Evolutionary conservation across 2,113 vertebrate species (phyloP).

Genomic region (Spea multiplicata): DNA sequence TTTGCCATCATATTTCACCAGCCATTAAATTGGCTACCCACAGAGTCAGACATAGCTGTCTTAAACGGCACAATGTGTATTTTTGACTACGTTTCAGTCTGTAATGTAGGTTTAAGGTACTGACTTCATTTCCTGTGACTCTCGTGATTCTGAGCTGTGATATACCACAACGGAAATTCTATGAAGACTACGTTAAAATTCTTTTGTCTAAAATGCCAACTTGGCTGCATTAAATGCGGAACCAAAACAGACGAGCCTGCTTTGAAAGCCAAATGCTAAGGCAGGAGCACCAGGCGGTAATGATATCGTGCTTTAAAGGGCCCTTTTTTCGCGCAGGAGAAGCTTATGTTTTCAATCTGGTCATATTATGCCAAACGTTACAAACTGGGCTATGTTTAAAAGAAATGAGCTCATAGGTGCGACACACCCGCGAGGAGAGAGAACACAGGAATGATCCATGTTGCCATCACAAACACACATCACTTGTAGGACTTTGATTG

Average conservation of each 20-base stretch:
- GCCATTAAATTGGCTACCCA: not conserved
- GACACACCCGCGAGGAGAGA: no score
- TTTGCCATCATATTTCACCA: not conserved
- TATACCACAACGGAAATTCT: constrained; percentile 37
- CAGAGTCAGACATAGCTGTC: not conserved
- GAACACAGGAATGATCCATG: no score
- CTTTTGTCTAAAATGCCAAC: constrained; percentile 5
- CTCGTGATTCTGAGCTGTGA: constrained; percentile 39
- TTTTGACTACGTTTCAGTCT: not conserved
- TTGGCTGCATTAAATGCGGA: not conserved
- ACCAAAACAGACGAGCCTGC: not conserved
- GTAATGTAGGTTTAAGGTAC: constrained; percentile 3
- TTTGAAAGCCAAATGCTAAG: no score
- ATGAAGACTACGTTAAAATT: not conserved
- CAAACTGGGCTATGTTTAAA: no score
- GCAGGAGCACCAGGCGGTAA: no score
- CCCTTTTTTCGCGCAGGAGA: no score
- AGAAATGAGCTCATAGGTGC: no score
- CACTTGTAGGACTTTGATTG: no score
- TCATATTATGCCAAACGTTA: no score
- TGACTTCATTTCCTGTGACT: constrained; percentile 44
- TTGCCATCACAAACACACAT: no score
- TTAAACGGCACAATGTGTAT: constrained; percentile 13
- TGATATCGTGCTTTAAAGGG: no score
- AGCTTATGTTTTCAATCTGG: no score